Evolutionary conservation across 2,888 invertebrate genomes (phyloP), one percentile per base, ranked within the genome.

Genomic region (Unio delphinus): DNA sequence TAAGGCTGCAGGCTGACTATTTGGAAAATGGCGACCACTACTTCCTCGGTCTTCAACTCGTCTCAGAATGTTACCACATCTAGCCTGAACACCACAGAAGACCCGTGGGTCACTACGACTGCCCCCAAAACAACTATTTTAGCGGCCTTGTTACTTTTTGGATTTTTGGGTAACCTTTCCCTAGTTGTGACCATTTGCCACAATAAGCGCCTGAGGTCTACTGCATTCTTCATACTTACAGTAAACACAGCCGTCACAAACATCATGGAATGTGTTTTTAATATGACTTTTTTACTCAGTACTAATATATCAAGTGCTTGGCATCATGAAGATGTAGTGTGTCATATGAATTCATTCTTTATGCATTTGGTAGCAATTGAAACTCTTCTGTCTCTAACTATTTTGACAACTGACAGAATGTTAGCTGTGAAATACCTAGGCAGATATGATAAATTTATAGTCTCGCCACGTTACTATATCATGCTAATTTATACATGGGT

Each of bases 251-350:
- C 84, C 2, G 74, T 82, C 0, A 75, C 82, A 18, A 86, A 86
- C 61, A 70, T 87, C 3, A 70, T 84, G 28, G 86, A 88, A 69
- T 83, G 85, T 71, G 58, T 84, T 17, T 68, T 83, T 30, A 87
- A 87, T 69, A 84, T 88, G 84, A 75, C 87, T 1, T 66, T 88
- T 8, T 74, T 87, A 1, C 71, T 87, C 23, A 81, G 83, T 5
- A 78, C 84, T 7, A 82, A 82, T 18, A 74, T 84, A 23, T 69
- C 79, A 7, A 75, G 75, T 23, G 74, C 76, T 30, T 87, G 86
- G 86, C 77, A 74, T 7, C 83, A 83, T 63, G 84, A 83, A 8
- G 72, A 74, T 3, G 34, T 74, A 11, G 69, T 84, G 45, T 88
- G 88, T 65, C 74, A 75, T 18, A 59, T 85, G 23, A 85, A 86